phyloP scores from a whole-genome alignment of 2,113 vertebrate genomes.

The Cololabis saira region DNA sequence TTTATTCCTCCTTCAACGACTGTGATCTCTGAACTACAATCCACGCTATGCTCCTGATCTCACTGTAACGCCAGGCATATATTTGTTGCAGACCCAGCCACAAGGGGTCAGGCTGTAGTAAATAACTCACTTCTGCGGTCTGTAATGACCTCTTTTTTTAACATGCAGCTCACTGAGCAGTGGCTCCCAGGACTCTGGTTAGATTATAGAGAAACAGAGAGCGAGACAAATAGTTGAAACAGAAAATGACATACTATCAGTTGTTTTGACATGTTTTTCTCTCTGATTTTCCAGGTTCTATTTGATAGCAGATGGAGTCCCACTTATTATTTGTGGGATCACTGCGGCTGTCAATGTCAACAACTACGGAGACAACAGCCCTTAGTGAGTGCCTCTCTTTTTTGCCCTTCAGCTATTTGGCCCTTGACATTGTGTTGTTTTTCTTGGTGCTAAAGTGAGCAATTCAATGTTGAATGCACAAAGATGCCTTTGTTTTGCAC shows the following conservation, averaged over 20 bases:
- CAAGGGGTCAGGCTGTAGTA: constrained; percentile 45
- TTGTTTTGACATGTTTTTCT: constrained; percentile 31
- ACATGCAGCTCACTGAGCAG: constrained; percentile 34
- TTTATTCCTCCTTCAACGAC: constrained; percentile 28
- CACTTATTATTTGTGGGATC: constrained; percentile 79
- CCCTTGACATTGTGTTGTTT: constrained; percentile 50
- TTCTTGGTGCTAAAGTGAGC: constrained; percentile 46
- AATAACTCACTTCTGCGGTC: constrained; percentile 42
- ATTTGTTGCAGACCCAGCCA: constrained; percentile 61
- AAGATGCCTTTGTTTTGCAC: constrained; percentile 68
- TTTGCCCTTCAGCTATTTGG: constrained; percentile 23
- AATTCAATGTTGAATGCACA: constrained; percentile 57
- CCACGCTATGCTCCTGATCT: constrained; percentile 50
- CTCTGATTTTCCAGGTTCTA: constrained; percentile 69
- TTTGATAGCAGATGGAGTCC: constrained; percentile 77
- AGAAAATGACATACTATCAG: constrained; percentile 16
- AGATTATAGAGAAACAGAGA: constrained; percentile 26
- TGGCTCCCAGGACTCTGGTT: constrained; percentile 30
- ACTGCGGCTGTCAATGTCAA: constrained; percentile 79
- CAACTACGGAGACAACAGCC: constrained; percentile 78
- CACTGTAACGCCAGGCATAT: constrained; percentile 20
- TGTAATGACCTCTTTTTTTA: constrained; percentile 19
- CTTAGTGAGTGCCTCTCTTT: constrained; percentile 67
- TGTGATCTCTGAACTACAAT: constrained; percentile 40
- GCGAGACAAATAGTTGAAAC: constrained; percentile 30